Percentiles rank a stretch among this genome's conserved stretches.
phyloP scores from a whole-genome alignment of 2,888 invertebrate genomes.

The Cephus rjabovi region DNA sequence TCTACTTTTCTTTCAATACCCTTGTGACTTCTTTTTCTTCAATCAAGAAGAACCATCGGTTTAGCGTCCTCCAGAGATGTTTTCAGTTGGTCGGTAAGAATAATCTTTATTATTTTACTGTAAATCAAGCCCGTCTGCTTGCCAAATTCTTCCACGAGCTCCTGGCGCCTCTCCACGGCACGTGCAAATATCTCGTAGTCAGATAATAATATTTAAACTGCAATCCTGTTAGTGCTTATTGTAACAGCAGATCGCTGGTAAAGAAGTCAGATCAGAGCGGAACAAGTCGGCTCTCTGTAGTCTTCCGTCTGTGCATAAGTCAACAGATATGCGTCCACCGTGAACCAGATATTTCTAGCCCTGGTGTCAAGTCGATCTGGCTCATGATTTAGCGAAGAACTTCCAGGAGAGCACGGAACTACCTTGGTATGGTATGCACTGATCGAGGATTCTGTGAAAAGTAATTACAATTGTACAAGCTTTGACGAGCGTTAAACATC shows the following conservation, averaged over 20 bases:
- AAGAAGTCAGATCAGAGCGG: background rate
- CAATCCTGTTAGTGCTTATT: background rate
- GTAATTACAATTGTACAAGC: background rate
- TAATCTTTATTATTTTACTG: background rate
- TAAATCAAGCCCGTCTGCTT: background rate
- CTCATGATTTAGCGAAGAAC: background rate
- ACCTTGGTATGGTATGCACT: background rate
- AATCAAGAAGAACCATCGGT: no score
- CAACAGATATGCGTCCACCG: constrained; percentile 28
- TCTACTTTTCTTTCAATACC: background rate
- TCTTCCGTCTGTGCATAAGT: constrained; percentile 6
- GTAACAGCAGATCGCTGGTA: background rate
- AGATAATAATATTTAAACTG: background rate
- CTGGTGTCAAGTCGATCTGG: background rate
- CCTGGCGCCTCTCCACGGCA: background rate
- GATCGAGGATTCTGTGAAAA: background rate
- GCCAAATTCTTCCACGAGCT: background rate
- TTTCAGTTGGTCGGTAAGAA: background rate
- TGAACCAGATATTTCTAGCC: constrained; percentile 47
- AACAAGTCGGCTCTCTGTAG: constrained; percentile 23
- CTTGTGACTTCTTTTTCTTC: background rate
- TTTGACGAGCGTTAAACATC: background rate
- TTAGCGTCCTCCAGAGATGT: background rate
- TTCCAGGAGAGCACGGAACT: background rate
- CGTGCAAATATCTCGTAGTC: background rate